These are phyloP conservation scores for Drosophila buzzatii DNA, from an alignment of 2,888 invertebrate genomes.

Conservation along the genomic window DNA sequence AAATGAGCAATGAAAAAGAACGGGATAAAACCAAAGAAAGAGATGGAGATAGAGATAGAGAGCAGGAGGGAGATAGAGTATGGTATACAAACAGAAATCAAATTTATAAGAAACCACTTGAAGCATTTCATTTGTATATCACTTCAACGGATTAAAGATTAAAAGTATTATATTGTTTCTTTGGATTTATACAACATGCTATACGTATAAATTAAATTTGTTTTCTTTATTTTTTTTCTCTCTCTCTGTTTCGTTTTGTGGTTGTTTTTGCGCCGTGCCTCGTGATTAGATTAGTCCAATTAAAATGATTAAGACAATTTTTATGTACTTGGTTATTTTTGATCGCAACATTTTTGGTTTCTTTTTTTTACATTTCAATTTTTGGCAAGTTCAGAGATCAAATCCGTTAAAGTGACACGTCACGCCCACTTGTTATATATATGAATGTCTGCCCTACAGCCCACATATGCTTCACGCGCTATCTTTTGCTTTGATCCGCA, in stretches of 20 bases:
- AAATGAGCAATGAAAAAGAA: conserved; percentile 3
- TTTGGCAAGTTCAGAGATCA: conserved; percentile 66
- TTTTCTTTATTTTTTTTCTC: not conserved
- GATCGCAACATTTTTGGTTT: conserved; percentile 14
- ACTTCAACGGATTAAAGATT: conserved; percentile 40
- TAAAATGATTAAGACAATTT: conserved; percentile 51
- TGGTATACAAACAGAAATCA: conserved; percentile 12
- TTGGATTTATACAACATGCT: conserved; percentile 11
- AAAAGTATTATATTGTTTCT: conserved; percentile 30
- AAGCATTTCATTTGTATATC: conserved; percentile 40
- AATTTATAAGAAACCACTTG: conserved; percentile 20
- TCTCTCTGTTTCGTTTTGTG: not conserved
- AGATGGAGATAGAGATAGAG: not conserved
- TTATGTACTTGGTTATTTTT: conserved; percentile 20
- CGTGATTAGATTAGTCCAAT: conserved; percentile 69
- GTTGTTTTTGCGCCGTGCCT: conserved; percentile 6
- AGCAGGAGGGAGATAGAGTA: not conserved
- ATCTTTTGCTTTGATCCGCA: conserved; percentile 53
- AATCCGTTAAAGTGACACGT: conserved; percentile 55
- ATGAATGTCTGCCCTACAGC: conserved; percentile 2
- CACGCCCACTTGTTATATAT: conserved; percentile 43
- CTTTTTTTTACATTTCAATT: conserved; percentile 9
- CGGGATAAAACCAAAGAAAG: not conserved
- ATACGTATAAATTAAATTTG: conserved; percentile 1
- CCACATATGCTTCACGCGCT: conserved; percentile 8